A percentile compares a stretch with the other conserved stretches of the same genome.
These are phyloP conservation scores for Diabrotica balteata DNA, from an alignment of 2,888 invertebrate genomes.

Conservation along the genomic window DNA sequence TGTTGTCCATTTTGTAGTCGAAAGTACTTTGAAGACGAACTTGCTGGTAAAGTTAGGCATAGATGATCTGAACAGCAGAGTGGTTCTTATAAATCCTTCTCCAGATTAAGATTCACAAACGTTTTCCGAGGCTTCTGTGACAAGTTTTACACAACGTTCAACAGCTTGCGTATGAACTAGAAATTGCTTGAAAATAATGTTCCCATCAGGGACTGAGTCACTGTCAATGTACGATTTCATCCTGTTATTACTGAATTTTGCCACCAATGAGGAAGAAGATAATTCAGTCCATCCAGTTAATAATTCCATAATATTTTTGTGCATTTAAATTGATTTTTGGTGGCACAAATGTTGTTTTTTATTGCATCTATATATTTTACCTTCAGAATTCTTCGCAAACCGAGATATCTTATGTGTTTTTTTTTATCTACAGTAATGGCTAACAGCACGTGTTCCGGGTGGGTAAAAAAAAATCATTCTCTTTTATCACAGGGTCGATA, in stretches of 20 bases:
- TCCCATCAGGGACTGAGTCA: conserved; percentile 3
- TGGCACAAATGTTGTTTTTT: conserved; percentile 5
- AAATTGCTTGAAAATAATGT: not conserved
- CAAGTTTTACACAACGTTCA: not conserved
- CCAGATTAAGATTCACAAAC: too few species aligned
- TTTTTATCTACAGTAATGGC: conserved; percentile 1
- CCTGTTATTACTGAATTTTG: conserved; percentile 3
- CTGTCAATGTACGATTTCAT: conserved; percentile 3
- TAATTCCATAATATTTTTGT: conserved; percentile 2
- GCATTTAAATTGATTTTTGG: conserved; percentile 4
- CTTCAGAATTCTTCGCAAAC: conserved; percentile 6
- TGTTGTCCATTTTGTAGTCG: too few species aligned
- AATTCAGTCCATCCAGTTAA: conserved; percentile 9
- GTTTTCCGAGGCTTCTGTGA: too few species aligned
- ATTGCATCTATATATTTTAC: conserved; percentile 2
- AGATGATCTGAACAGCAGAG: too few species aligned
- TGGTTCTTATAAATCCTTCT: too few species aligned
- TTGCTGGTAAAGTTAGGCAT: too few species aligned
- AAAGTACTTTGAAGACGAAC: too few species aligned
- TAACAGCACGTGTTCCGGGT: conserved; percentile 6
- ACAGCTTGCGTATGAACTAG: not conserved
- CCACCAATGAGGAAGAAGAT: conserved; percentile 6
- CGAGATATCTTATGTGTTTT: conserved; percentile 9
- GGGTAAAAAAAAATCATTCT: conserved; percentile 4
- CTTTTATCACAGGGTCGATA: not conserved